Evolutionary conservation across 37 sponge, comb jelly and placozoan genomes (phyloP), one percentile per base, ranked within the genome.

Genomic region (Theonella swinhoei): DNA sequence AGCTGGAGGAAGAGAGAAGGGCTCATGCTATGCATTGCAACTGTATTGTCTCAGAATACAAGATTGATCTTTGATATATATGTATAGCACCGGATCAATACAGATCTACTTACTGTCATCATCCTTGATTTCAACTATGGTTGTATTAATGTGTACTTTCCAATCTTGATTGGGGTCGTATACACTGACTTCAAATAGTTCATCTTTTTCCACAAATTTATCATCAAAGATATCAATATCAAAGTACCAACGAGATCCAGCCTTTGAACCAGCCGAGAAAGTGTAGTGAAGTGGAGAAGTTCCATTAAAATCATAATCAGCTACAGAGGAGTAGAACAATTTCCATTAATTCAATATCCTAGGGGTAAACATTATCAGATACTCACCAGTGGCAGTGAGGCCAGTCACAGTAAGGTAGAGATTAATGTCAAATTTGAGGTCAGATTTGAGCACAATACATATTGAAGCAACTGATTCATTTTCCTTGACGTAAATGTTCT

Each of bases 361-460:
- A 58, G 11, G 19, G 11, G n/a, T n/a, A n/a, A n/a, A n/a, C n/a
- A n/a, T 14, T 17, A 47, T 14, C 25, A 29, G 1, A 68, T 68
- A 68, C 69, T 68, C 69, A 68, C 69, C 69, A 33, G 34, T 47
- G 54, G 54, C 69, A 30, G 69, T 32, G 30, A 22, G 19, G 2
- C 69, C 34, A 0, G 9, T 22, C 69, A 68, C 25, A 29, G 30
- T 32, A 33, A 47, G 54, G 14, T 47, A 14, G 14, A 47, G 11
- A 7, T 47, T 14, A 47, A 47, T 7, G 14, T 47, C 54, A 47
- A 7, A 14, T 14, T 47, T 47, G 7, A 47, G 54, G 54, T 47
- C 14, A 14, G 54, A 47, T 47, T 47, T 47, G 14, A 47, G 54
- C 9, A 22, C 30, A 5, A 68, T 33, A 68, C 69, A 68, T 33